Conservation (phyloP, 2,113 vertebrate species). For the Rhinolophus sinicus region DNA sequence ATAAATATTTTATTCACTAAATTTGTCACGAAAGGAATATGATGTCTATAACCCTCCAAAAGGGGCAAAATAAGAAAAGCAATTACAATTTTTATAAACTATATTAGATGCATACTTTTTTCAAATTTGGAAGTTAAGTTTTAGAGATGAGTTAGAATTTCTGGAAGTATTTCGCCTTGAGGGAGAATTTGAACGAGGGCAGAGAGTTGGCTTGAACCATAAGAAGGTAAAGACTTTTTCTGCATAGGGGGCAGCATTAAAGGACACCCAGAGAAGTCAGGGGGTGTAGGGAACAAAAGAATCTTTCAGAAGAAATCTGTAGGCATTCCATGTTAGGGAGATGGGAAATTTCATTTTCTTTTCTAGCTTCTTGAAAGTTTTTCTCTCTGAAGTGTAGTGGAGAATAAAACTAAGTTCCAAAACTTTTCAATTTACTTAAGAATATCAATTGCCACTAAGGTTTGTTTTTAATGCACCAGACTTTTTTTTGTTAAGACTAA, state of each 20-base stretch:
- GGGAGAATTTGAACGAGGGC: conserved; percentile 15
- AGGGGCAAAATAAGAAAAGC: background rate
- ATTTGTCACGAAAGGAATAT: background rate
- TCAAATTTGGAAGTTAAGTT: background rate
- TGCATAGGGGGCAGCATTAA: conserved; percentile 34
- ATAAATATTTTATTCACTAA: background rate
- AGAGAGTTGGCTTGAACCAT: background rate
- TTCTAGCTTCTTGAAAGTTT: conserved; percentile 30
- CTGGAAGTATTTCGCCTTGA: background rate
- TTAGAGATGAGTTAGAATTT: background rate
- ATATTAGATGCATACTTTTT: background rate
- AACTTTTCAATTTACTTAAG: conserved; percentile 31
- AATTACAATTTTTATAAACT: background rate
- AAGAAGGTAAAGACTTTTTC: background rate
- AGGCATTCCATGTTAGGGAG: background rate
- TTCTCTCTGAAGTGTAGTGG: background rate
- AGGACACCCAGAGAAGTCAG: conserved; percentile 37
- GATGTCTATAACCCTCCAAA: background rate
- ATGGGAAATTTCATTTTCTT: conserved; percentile 20
- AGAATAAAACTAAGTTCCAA: conserved; percentile 42
- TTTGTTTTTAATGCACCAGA: background rate
- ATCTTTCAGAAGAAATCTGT: conserved; percentile 63
- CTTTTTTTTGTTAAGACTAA: background rate
- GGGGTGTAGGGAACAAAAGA: conserved; percentile 67
- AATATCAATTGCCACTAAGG: background rate